These are phyloP conservation scores for Leiothrix lutea DNA, from an alignment of 2,113 vertebrate genomes.

Conservation along the genomic window DNA sequence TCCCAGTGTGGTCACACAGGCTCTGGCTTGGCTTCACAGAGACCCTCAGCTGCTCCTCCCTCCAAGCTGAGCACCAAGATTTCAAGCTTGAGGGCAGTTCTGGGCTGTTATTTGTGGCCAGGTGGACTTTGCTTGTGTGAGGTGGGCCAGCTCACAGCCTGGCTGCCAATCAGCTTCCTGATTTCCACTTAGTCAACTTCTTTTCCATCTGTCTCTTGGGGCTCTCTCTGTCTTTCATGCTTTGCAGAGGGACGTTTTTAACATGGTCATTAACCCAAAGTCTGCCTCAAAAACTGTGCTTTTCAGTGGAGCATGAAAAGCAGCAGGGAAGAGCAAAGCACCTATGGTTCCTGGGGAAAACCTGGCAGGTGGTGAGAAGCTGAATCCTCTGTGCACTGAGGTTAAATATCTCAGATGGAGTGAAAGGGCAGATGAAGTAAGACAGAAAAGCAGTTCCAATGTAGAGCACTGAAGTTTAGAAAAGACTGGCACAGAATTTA, in stretches of 20 bases:
- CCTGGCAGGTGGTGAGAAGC: not conserved
- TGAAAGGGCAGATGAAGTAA: not conserved
- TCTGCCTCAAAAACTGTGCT: not conserved
- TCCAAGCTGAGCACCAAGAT: not conserved
- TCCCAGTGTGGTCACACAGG: not conserved
- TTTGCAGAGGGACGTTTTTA: not conserved
- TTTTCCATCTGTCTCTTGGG: not conserved
- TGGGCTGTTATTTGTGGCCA: not conserved
- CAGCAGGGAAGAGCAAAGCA: not conserved
- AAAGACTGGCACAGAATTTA: not conserved
- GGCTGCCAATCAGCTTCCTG: not conserved
- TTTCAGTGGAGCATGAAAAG: not conserved
- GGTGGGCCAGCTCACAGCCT: not conserved
- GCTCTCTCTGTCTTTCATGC: not conserved
- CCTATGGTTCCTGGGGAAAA: not conserved
- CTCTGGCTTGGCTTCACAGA: not conserved
- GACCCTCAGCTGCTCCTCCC: not conserved
- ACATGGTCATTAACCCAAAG: not conserved
- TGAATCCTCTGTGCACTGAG: not conserved
- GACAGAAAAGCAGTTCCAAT: not conserved
- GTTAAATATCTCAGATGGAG: not conserved
- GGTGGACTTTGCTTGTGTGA: not conserved
- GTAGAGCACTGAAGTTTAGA: not conserved
- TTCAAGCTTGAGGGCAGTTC: not conserved
- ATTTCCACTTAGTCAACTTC: not conserved